phyloP scores from a whole-genome alignment of 2,888 invertebrate genomes.

The Hypselothyrea guttata region DNA sequence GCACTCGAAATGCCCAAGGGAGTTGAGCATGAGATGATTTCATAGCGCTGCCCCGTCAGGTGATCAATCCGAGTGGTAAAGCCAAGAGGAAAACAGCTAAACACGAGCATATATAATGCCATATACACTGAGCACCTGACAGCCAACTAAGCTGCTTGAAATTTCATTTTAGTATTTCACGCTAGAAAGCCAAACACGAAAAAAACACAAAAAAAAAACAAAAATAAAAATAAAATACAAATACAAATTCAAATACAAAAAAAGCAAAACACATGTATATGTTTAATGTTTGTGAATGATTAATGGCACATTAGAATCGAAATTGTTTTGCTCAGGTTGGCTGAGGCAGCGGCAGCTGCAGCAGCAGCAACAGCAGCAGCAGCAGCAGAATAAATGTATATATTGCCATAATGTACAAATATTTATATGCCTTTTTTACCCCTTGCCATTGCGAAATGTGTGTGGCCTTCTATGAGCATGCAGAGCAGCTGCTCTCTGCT shows the following conservation, averaged over 20 bases:
- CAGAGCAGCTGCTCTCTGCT: constrained; percentile 23
- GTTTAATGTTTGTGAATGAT: constrained; percentile 76
- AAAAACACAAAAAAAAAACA: constrained; percentile 21
- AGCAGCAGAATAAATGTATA: constrained; percentile 35
- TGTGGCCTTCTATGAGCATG: constrained; percentile 48
- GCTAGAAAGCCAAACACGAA: constrained; percentile 59
- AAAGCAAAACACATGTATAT: constrained; percentile 32
- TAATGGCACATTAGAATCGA: constrained; percentile 75
- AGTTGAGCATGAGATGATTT: constrained; percentile 8
- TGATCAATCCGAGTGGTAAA: constrained; percentile 44
- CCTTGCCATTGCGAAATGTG: constrained; percentile 30
- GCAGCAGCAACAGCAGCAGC: constrained; percentile 16
- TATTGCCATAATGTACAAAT: constrained; percentile 69
- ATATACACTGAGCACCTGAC: constrained; percentile 55
- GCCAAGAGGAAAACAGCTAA: background rate
- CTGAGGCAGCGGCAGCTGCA: constrained; percentile 21
- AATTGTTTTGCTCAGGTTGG: constrained; percentile 67
- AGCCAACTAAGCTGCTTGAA: constrained; percentile 72
- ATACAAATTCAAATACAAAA: background rate
- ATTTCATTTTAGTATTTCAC: constrained; percentile 70
- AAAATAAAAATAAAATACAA: background rate
- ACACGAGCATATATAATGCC: too few relatives aligned
- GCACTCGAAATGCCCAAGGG: constrained; percentile 44
- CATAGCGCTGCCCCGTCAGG: constrained; percentile 32
- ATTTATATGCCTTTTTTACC: constrained; percentile 61